Conservation (phyloP, 2,797 vertebrate genomes). For the Danio tinwini region DNA sequence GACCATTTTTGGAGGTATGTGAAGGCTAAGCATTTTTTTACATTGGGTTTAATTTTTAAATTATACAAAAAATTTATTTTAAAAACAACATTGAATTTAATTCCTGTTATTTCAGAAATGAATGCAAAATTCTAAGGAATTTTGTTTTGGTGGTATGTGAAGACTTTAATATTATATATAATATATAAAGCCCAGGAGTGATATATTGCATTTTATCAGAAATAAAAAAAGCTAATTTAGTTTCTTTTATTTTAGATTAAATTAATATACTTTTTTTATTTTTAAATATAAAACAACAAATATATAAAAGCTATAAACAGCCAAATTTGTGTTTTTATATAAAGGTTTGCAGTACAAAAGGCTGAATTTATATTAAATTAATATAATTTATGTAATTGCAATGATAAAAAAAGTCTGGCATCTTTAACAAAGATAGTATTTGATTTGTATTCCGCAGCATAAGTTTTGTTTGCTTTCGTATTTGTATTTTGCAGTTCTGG, state of each 20-base stretch:
- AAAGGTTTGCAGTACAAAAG: too few relatives aligned
- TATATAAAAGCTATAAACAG: not conserved
- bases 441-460: not conserved
- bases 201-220: too few relatives aligned
- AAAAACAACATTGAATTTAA: not conserved
- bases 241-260: too few relatives aligned
- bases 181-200: too few relatives aligned
- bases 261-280: too few relatives aligned
- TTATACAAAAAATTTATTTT: not conserved
- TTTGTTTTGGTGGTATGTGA: too few relatives aligned
- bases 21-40: not conserved
- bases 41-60: not conserved
- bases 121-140: not conserved
- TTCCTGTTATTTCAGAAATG: not conserved
- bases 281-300: too few relatives aligned
- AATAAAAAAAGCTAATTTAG: too few relatives aligned
- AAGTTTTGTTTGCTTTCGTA: not conserved
- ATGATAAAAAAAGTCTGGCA: not conserved
- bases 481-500: constrained; percentile 5
- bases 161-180: too few relatives aligned
- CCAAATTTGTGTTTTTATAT: too few relatives aligned
- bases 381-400: not conserved
- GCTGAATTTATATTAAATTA: not conserved
- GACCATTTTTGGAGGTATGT: not conserved
- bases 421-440: too few relatives aligned